A percentile compares a stretch with the other conserved stretches of the same genome.
Evolutionary conservation across 2,888 invertebrate species (phyloP).

Genomic region (Oxyscelio sp.): DNA sequence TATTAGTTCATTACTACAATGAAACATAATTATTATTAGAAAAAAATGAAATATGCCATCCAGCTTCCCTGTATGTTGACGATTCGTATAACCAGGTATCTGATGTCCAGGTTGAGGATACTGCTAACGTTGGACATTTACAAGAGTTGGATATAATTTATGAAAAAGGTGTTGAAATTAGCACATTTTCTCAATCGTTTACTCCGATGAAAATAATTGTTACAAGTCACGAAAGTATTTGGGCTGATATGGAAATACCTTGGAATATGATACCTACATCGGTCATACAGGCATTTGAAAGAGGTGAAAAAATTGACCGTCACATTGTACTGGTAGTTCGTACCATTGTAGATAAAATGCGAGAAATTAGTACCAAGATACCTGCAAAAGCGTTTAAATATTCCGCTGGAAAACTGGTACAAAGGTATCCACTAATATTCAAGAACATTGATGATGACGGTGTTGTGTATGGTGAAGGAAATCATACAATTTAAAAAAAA

Average conservation of each 20-base stretch:
- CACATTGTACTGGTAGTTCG: neutral
- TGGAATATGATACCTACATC: neutral
- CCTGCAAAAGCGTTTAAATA: conserved; percentile 72
- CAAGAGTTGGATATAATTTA: too few relatives aligned
- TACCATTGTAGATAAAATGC: conserved; percentile 30
- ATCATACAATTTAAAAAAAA: conserved; percentile 72
- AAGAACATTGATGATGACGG: conserved; percentile 77
- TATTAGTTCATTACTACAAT: conserved; percentile 2
- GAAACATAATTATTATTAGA: neutral
- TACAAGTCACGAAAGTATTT: too few relatives aligned
- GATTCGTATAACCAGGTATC: too few relatives aligned
- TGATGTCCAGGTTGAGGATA: too few relatives aligned
- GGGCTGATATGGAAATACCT: too few relatives aligned
- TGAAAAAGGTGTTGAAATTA: too few relatives aligned
- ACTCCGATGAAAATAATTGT: too few relatives aligned
- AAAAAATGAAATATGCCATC: neutral
- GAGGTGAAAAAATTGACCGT: neutral
- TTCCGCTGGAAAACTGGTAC: conserved; percentile 72
- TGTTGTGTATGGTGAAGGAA: conserved; percentile 74
- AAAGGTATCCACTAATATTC: conserved; percentile 74
- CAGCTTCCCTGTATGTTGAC: neutral
- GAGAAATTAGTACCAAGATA: conserved; percentile 66
- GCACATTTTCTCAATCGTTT: too few relatives aligned
- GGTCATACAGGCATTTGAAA: conserved; percentile 3
- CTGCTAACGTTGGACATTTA: too few relatives aligned